These are phyloP conservation scores for Ligdia adustata DNA, from an alignment of 2,888 invertebrate genomes.

Conservation along the genomic window DNA sequence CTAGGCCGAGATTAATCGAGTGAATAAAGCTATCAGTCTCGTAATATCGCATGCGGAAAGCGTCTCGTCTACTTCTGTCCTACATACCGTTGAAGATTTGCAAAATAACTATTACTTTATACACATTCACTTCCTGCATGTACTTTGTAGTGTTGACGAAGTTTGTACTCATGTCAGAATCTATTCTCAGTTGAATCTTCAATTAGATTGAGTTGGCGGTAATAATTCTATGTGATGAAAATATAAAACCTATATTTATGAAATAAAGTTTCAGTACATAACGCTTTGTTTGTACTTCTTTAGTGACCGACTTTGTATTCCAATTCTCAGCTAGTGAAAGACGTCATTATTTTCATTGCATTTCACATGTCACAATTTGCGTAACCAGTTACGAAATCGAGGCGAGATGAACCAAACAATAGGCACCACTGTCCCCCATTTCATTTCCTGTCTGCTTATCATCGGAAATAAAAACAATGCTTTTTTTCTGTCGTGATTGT, in stretches of 20 bases:
- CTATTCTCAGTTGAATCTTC: too few relatives aligned
- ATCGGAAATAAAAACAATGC: constrained; percentile 65
- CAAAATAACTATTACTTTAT: constrained; percentile 28
- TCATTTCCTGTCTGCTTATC: constrained; percentile 66
- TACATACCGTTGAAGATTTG: constrained; percentile 24
- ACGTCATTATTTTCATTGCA: constrained; percentile 34
- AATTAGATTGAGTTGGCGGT: too few relatives aligned
- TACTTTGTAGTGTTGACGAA: too few relatives aligned
- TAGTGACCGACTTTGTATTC: constrained; percentile 33
- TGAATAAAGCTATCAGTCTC: constrained; percentile 11
- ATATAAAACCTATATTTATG: too few relatives aligned
- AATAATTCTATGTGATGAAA: too few relatives aligned
- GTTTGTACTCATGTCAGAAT: too few relatives aligned
- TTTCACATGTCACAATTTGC: constrained; percentile 50
- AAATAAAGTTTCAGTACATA: constrained; percentile 31
- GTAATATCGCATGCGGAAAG: constrained; percentile 28
- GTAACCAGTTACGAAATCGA: constrained; percentile 60
- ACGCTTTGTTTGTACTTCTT: neutral
- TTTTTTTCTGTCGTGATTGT: constrained; percentile 60
- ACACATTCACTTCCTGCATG: constrained; percentile 32
- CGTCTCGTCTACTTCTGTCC: constrained; percentile 22
- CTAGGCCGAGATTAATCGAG: constrained; percentile 17
- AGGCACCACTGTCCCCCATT: constrained; percentile 59
- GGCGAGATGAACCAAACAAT: constrained; percentile 60
- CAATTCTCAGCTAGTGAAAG: constrained; percentile 40